A percentile compares a stretch with the other conserved stretches of the same genome.
Conservation (phyloP, 2,888 invertebrate species). For the Phyllotreta cruciferae region DNA sequence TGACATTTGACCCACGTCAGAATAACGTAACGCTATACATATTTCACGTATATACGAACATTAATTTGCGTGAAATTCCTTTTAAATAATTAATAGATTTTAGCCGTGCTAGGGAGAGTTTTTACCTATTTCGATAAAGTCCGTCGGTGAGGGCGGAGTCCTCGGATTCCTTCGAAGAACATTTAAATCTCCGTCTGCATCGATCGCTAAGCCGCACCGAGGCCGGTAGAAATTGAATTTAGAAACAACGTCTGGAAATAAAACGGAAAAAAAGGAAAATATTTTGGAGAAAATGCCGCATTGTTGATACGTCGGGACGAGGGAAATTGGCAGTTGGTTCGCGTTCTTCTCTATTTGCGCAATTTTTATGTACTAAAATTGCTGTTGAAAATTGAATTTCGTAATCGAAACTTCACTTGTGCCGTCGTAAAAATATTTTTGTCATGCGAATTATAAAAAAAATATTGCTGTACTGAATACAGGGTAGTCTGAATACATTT, state of each 20-base stretch:
- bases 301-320: neutral
- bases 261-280: constrained; percentile 11
- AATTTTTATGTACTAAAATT: neutral
- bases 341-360: too few relatives aligned
- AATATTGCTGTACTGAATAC: too few relatives aligned
- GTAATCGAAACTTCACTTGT: too few relatives aligned
- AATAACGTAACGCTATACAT: too few relatives aligned
- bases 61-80: constrained; percentile 1
- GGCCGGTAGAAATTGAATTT: constrained; percentile 73
- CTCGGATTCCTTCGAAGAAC: constrained; percentile 58
- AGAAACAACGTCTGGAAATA: constrained; percentile 72
- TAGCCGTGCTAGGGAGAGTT: neutral
- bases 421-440: too few relatives aligned
- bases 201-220: constrained; percentile 58
- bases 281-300: neutral
- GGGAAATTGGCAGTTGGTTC: neutral
- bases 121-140: constrained; percentile 71
- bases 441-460: too few relatives aligned
- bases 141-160: constrained; percentile 45
- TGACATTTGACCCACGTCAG: neutral
- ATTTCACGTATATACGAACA: too few relatives aligned
- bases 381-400: too few relatives aligned
- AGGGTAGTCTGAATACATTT: too few relatives aligned
- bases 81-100: neutral
- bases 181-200: constrained; percentile 77